Percentiles rank a stretch among this genome's conserved stretches.
Conservation (phyloP, 2,113 vertebrate genomes). For the Lasiurus borealis region DNA sequence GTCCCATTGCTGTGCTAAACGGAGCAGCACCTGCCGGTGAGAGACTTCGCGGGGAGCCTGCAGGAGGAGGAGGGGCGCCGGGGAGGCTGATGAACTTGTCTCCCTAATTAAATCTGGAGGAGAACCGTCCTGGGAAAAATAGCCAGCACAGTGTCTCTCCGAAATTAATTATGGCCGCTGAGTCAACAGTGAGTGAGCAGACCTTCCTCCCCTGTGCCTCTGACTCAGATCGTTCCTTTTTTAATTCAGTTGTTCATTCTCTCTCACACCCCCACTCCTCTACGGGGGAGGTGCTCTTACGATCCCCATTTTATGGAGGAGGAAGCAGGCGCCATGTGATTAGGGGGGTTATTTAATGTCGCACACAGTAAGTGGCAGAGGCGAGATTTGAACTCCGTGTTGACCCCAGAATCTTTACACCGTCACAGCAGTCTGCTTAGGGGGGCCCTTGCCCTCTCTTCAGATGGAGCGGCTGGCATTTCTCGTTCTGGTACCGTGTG, state of each 20-base stretch:
- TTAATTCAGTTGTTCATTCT: neutral
- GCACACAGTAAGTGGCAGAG: neutral
- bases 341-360: neutral
- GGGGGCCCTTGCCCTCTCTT: neutral
- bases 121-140: constrained; percentile 50
- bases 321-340: neutral
- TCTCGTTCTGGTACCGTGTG: neutral
- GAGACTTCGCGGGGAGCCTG: neutral
- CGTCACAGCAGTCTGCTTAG: neutral
- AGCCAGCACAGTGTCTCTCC: neutral
- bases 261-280: neutral
- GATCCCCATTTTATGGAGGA: neutral
- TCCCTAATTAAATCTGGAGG: constrained; percentile 61
- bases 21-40: neutral
- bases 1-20: neutral
- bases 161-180: constrained; percentile 40
- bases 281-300: fast-evolving
- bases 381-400: neutral
- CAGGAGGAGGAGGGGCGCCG: neutral
- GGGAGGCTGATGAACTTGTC: neutral
- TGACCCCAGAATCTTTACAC: neutral
- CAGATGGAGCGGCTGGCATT: neutral
- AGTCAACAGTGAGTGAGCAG: neutral
- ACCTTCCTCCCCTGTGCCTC: neutral
- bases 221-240: neutral